These are phyloP conservation scores for Ichneumon xanthorius DNA, from an alignment of 2,888 invertebrate genomes.

Conservation along the genomic window DNA sequence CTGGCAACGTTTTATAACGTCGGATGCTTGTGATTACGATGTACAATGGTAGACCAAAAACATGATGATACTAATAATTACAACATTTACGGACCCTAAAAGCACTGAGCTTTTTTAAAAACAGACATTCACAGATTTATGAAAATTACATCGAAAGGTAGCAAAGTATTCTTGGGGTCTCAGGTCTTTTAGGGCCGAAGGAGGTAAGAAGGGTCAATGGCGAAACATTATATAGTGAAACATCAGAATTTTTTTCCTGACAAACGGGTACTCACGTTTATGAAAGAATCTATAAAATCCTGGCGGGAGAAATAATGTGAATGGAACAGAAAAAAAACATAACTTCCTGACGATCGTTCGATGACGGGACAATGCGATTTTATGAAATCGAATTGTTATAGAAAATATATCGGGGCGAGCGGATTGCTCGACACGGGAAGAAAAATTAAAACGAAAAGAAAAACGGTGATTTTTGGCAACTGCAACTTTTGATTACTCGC, in stretches of 20 bases:
- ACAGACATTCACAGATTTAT: neutral
- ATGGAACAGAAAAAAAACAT: slow-evolving; percentile 82
- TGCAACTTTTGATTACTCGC: neutral
- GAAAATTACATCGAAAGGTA: slow-evolving; percentile 23
- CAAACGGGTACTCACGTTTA: slow-evolving; percentile 86
- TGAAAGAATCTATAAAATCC: slow-evolving; percentile 85
- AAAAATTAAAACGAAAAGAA: neutral
- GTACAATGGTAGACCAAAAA: neutral
- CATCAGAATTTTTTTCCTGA: slow-evolving; percentile 66
- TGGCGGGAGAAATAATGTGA: slow-evolving; percentile 81
- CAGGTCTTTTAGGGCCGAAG: slow-evolving; percentile 68
- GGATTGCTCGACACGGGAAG: neutral
- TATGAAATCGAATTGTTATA: neutral
- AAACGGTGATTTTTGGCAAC: neutral
- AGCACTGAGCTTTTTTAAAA: slow-evolving; percentile 60
- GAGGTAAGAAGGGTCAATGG: slow-evolving; percentile 50
- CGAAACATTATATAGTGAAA: slow-evolving; percentile 62
- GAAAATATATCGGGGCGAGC: neutral
- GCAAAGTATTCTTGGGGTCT: slow-evolving; percentile 26
- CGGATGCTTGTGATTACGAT: slow-evolving; percentile 41
- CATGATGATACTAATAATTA: slow-evolving; percentile 35
- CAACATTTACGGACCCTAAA: slow-evolving; percentile 66
- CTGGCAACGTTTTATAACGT: slow-evolving; percentile 17
- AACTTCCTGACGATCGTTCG: slow-evolving; percentile 70
- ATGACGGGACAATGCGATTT: slow-evolving; percentile 40